Conservation (phyloP, 2,888 invertebrate species). For the Hetaerina titia region DNA sequence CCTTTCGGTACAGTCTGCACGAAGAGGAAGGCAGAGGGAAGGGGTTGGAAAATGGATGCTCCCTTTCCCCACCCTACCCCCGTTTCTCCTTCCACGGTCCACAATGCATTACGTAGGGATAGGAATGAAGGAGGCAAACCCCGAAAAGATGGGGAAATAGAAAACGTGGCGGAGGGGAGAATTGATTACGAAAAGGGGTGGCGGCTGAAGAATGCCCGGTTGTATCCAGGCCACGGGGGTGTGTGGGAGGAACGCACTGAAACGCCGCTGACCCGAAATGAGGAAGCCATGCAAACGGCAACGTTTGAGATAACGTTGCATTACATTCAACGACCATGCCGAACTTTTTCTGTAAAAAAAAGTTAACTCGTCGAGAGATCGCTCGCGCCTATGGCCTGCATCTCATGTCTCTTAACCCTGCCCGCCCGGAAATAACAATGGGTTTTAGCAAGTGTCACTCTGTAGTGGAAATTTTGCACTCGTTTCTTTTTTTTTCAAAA, state of each 20-base stretch:
- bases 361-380: background rate
- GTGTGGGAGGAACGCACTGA: background rate
- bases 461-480: too few species aligned
- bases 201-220: background rate
- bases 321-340: background rate
- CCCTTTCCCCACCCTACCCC: too few species aligned
- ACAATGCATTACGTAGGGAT: background rate
- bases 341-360: background rate
- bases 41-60: too few species aligned
- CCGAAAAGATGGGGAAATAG: background rate
- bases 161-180: background rate
- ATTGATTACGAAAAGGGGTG: background rate
- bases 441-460: too few species aligned
- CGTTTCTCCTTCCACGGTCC: too few species aligned
- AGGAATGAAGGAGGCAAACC: background rate
- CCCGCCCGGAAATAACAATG: too few species aligned
- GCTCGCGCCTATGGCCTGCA: too few species aligned
- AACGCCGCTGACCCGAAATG: background rate
- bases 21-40: too few species aligned
- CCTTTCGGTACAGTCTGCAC: too few species aligned
- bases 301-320: background rate
- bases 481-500: too few species aligned
- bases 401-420: too few species aligned
- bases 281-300: background rate
- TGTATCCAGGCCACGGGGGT: constrained; percentile 5